Evolutionary conservation across 2,888 invertebrate species (phyloP).

Genomic region (Galerucella nymphaeae): DNA sequence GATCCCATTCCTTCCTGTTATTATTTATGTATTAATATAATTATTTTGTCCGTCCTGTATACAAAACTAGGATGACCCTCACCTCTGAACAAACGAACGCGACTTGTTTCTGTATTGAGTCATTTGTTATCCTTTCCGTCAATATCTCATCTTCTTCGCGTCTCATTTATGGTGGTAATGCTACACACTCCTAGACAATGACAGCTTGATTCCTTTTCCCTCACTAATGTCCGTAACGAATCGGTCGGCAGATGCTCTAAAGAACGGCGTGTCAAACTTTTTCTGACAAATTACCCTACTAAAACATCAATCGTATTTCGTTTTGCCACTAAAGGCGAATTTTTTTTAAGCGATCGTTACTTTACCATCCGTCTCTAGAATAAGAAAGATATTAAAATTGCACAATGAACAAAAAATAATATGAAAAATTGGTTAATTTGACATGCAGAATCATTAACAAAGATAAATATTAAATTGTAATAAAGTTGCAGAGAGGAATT

Average conservation of each 20-base stretch:
- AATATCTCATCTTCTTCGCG: conserved; percentile 29
- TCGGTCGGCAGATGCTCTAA: conserved; percentile 46
- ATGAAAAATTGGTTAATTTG: no score
- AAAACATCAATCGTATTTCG: conserved; percentile 49
- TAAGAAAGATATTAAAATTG: background rate
- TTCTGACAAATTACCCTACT: conserved; percentile 42
- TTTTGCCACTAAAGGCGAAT: conserved; percentile 48
- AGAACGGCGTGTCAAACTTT: conserved; percentile 35
- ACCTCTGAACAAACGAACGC: background rate
- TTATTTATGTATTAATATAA: no score
- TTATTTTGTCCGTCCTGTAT: background rate
- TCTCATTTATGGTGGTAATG: conserved; percentile 25
- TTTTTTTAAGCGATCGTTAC: conserved; percentile 40
- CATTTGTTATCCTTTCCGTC: conserved; percentile 28
- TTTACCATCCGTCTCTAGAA: conserved; percentile 23
- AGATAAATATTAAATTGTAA: no score
- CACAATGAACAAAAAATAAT: background rate
- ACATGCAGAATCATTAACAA: no score
- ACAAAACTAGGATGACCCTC: background rate
- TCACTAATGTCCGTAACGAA: conserved; percentile 47
- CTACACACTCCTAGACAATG: conserved; percentile 31
- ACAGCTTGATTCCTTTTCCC: conserved; percentile 33
- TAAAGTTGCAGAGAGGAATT: no score
- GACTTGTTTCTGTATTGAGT: conserved; percentile 23
- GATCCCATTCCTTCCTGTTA: no score